Evolutionary conservation across 2,888 invertebrate species (phyloP).

Genomic region (Synanthedon vespiformis): DNA sequence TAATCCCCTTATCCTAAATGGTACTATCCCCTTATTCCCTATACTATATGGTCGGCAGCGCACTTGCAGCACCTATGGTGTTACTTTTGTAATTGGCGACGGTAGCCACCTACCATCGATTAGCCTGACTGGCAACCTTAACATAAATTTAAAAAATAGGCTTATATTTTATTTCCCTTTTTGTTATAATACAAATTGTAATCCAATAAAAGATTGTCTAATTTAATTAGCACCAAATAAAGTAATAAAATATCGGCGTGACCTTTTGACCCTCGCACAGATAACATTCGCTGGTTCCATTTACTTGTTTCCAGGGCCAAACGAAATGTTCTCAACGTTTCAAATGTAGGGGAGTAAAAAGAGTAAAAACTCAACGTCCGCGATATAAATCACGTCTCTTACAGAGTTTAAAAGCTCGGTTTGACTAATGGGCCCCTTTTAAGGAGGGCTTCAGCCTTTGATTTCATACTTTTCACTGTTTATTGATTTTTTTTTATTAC

Average conservation of each 20-base stretch:
- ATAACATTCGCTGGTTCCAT: slow-evolving; percentile 18
- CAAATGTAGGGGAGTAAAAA: slow-evolving; percentile 31
- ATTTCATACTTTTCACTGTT: slow-evolving; percentile 20
- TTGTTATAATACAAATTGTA: too few species aligned
- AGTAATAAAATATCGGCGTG: neutral
- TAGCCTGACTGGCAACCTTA: too few species aligned
- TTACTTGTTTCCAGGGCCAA: slow-evolving; percentile 32
- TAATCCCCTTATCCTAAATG: too few species aligned
- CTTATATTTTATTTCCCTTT: too few species aligned
- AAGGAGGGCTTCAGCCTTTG: slow-evolving; percentile 16
- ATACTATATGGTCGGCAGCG: too few species aligned
- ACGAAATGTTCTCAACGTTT: slow-evolving; percentile 39
- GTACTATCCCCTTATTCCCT: too few species aligned
- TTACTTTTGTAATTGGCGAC: too few species aligned
- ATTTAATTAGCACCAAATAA: too few species aligned
- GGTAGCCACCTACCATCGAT: too few species aligned
- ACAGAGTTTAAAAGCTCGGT: slow-evolving; percentile 43
- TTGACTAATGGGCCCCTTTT: slow-evolving; percentile 41
- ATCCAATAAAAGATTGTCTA: too few species aligned
- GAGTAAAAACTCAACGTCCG: slow-evolving; percentile 22
- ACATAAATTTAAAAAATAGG: too few species aligned
- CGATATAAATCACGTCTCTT: slow-evolving; percentile 44
- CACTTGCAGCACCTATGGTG: too few species aligned
- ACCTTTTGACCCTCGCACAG: neutral
- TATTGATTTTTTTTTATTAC: slow-evolving; percentile 12